Evolutionary conservation across 2,113 vertebrate species (phyloP).

Genomic region (Anarrhichthys ocellatus): DNA sequence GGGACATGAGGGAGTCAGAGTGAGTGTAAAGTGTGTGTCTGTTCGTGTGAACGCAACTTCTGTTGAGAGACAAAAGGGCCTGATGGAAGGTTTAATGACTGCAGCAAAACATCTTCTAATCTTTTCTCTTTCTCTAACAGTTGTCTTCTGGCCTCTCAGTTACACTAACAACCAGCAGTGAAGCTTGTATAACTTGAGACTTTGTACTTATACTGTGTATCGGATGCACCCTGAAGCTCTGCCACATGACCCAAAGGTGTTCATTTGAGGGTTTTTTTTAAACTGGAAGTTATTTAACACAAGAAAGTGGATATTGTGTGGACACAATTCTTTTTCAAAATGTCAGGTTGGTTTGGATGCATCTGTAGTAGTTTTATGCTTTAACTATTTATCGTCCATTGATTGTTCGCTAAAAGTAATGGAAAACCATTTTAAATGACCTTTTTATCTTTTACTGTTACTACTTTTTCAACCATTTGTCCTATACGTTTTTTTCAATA

Average conservation of each 20-base stretch:
- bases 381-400: not conserved
- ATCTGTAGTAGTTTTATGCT: not conserved
- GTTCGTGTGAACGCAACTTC: not conserved
- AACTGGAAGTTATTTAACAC: not conserved
- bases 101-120: conserved; percentile 1
- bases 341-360: not conserved
- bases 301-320: not conserved
- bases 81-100: conserved; percentile 23
- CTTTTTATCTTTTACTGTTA: not conserved
- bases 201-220: not conserved
- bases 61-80: conserved; percentile 5
- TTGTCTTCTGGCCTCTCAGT: conserved; percentile 26
- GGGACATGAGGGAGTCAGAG: not conserved
- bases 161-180: not conserved
- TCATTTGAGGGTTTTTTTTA: not conserved
- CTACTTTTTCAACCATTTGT: not conserved
- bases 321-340: no score
- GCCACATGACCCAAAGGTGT: not conserved
- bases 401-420: not conserved
- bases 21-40: not conserved
- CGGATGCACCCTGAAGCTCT: not conserved
- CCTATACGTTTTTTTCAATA: not conserved
- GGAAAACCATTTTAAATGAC: not conserved
- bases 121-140: not conserved
- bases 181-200: conserved; percentile 1